These are phyloP conservation scores for Chondrilla cf. caribensis DNA, from an alignment of 37 sponge, comb jelly and placozoan genomes.

Conservation along the genomic window DNA sequence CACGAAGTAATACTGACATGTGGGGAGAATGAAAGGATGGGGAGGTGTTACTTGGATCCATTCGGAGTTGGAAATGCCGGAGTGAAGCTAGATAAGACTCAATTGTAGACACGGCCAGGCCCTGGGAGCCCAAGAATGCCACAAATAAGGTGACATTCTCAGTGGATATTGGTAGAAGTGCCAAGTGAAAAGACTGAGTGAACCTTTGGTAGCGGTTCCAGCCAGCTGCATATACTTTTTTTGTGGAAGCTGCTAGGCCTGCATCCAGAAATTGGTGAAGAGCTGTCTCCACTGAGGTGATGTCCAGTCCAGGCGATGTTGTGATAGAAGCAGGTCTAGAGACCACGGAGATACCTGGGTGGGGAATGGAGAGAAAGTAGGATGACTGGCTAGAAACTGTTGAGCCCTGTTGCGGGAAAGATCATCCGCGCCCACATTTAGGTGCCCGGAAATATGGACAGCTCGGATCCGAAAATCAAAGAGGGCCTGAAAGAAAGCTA, in stretches of 20 bases:
- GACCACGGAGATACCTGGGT: background rate
- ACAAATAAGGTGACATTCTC: background rate
- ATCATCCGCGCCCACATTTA: background rate
- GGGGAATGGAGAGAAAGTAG: background rate
- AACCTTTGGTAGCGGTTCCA: background rate
- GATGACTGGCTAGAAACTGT: background rate
- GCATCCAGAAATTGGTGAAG: conserved; percentile 1
- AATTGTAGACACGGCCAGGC: background rate
- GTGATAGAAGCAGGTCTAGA: background rate
- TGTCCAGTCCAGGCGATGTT: background rate
- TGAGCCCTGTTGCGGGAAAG: background rate
- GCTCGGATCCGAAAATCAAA: background rate
- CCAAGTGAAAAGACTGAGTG: background rate
- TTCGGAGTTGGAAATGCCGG: background rate
- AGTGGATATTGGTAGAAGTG: background rate
- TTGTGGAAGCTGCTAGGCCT: conserved; percentile 7
- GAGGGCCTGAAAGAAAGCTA: conserved; percentile 18
- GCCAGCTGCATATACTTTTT: background rate
- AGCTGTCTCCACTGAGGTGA: background rate
- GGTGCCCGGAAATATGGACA: background rate
- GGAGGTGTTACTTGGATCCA: background rate
- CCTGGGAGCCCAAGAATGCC: background rate
- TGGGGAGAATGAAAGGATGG: background rate
- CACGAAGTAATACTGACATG: background rate
- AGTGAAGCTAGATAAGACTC: conserved; percentile 1